Conservation (phyloP, 2,888 invertebrate species). For the Dolichomitus sp. region DNA sequence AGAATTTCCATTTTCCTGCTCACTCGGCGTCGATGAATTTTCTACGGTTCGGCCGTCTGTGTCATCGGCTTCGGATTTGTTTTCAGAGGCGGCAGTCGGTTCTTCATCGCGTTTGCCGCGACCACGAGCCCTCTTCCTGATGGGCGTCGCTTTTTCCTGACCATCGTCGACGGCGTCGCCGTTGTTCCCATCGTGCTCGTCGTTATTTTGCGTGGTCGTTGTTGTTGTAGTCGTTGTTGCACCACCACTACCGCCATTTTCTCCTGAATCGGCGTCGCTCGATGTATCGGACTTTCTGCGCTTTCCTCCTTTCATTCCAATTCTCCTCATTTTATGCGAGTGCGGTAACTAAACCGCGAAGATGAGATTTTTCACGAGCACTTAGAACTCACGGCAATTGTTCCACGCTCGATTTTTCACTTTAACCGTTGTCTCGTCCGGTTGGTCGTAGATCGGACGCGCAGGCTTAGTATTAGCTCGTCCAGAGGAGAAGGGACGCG, state of each 20-base stretch:
- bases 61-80: conserved; percentile 77
- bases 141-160: conserved; percentile 73
- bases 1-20: conserved; percentile 77
- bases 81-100: conserved; percentile 55
- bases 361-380: not conserved
- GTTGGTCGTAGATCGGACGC: not conserved
- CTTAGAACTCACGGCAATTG: not conserved
- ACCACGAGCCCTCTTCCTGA: conserved; percentile 45
- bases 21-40: conserved; percentile 31
- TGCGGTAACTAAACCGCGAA: not conserved
- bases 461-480: not conserved
- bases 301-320: conserved; percentile 82
- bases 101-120: conserved; percentile 4
- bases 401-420: not conserved
- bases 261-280: conserved; percentile 81
- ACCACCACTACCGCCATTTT: conserved; percentile 79
- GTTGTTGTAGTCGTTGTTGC: conserved; percentile 33
- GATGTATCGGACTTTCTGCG: conserved; percentile 80
- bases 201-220: conserved; percentile 47
- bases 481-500: not conserved
- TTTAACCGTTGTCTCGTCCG: not conserved
- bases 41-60: conserved; percentile 58
- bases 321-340: conserved; percentile 79
- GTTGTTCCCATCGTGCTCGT: conserved; percentile 33
- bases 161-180: conserved; percentile 55